phyloP scores from a whole-genome alignment of 2,797 vertebrate species.

The Eurystomus glaucurus region DNA sequence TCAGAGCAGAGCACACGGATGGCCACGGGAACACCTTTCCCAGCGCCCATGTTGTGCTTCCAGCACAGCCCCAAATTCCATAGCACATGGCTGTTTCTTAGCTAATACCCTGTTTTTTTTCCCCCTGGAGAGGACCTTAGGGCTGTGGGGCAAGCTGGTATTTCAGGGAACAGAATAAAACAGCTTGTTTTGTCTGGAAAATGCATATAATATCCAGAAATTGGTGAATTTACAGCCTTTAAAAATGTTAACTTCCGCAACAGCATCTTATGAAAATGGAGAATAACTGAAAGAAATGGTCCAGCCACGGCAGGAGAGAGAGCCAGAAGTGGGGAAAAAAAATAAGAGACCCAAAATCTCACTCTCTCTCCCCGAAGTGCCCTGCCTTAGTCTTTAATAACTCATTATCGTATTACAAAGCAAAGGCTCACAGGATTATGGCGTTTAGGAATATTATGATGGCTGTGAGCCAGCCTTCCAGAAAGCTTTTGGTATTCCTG shows the following conservation, averaged over 20 bases:
- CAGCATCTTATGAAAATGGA: background rate
- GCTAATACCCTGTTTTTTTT: background rate
- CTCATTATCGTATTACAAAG: slow-evolving; percentile 51
- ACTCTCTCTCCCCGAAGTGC: background rate
- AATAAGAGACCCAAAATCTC: background rate
- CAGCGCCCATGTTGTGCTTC: too few relatives aligned
- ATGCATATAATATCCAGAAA: background rate
- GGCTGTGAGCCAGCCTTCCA: background rate
- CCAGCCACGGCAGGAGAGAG: background rate
- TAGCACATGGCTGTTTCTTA: too few relatives aligned
- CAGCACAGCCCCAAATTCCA: too few relatives aligned
- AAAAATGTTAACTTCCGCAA: background rate
- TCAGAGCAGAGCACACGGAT: fast-evolving
- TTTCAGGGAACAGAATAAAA: background rate
- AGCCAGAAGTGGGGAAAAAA: background rate
- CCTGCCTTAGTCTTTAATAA: slow-evolving; percentile 44
- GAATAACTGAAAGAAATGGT: background rate
- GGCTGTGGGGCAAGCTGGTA: background rate
- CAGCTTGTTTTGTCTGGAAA: background rate
- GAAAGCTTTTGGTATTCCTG: background rate
- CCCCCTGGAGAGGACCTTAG: background rate
- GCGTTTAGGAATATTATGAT: slow-evolving; percentile 15
- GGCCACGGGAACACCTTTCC: background rate
- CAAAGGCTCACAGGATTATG: slow-evolving; percentile 27
- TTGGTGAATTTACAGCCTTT: background rate